Evolutionary conservation across 1,140 invertebrate genomes (phyloP).

Genomic region (Trichomalopsis sarcophagae): DNA sequence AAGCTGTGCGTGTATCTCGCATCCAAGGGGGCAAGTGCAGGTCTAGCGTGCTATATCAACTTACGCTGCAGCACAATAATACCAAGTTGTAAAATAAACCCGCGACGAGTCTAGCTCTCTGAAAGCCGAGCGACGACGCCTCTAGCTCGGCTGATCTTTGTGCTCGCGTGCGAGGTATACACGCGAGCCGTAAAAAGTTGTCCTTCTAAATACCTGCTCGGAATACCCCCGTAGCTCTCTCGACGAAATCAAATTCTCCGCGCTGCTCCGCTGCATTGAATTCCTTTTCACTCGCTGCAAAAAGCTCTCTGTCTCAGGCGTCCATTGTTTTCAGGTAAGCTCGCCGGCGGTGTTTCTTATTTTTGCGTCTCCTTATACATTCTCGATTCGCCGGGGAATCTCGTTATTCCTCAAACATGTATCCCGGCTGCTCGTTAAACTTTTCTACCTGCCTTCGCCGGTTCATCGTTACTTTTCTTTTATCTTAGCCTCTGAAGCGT

Average conservation of each 20-base stretch:
- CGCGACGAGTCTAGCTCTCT: not conserved
- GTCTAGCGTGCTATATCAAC: not conserved
- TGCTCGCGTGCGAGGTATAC: not conserved
- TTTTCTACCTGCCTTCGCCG: not conserved
- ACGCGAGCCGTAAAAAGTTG: not conserved
- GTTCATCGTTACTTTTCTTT: slow-evolving; percentile 6
- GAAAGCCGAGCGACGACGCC: not conserved
- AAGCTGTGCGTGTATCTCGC: not conserved
- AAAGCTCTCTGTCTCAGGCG: not conserved
- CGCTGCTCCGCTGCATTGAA: not conserved
- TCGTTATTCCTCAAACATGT: slow-evolving; percentile 30
- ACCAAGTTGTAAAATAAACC: not conserved
- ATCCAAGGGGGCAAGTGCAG: not conserved
- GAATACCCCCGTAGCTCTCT: not conserved
- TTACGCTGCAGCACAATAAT: not conserved
- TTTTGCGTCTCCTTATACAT: not conserved
- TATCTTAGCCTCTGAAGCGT: not conserved
- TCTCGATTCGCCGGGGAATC: not conserved
- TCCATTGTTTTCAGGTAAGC: not conserved
- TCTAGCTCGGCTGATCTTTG: not conserved
- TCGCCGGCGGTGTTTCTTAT: not conserved
- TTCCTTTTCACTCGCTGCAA: not conserved
- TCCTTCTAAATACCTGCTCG: not conserved
- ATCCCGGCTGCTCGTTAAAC: slow-evolving; percentile 18
- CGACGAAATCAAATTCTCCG: not conserved